A percentile compares a stretch with the other conserved stretches of the same genome.
Evolutionary conservation across 2,113 vertebrate genomes (phyloP).

Genomic region (Ctenomys sociabilis): DNA sequence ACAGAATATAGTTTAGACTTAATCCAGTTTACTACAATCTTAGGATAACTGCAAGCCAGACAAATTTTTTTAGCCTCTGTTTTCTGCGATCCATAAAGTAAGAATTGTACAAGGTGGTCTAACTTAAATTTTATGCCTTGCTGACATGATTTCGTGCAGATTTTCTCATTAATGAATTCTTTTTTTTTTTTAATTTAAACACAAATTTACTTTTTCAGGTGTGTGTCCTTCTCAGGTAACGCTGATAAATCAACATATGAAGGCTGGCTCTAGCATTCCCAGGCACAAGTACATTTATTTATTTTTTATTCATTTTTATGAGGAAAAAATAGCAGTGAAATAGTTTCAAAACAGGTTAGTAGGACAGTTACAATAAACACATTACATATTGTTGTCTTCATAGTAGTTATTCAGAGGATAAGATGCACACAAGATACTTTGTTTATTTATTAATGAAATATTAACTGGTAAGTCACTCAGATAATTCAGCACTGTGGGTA

Average conservation of each 20-base stretch:
- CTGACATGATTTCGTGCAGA: conserved; percentile 30
- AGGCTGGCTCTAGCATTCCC: accelerated
- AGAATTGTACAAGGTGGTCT: neutral
- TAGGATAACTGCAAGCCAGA: neutral
- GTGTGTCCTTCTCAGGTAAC: neutral
- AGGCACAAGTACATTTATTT: neutral
- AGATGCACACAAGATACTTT: too few species aligned
- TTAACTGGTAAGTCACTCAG: conserved; percentile 18
- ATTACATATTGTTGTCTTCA: too few species aligned
- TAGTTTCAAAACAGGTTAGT: too few species aligned
- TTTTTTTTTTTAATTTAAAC: neutral
- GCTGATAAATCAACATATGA: accelerated
- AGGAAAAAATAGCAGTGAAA: too few species aligned
- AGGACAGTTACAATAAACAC: too few species aligned
- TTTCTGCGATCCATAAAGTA: conserved; percentile 8
- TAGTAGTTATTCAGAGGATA: too few species aligned
- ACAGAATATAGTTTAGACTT: neutral
- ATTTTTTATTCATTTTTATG: too few species aligned
- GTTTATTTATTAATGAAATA: conserved; percentile 30
- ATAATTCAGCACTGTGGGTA: conserved; percentile 27
- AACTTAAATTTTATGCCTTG: conserved; percentile 52
- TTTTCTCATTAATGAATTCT: conserved; percentile 40
- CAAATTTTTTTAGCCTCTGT: neutral
- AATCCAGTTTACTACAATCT: conserved; percentile 2
- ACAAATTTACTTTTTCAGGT: too few species aligned